Conservation (phyloP, 2,888 invertebrate genomes). For the Yponomeuta evonymella region DNA sequence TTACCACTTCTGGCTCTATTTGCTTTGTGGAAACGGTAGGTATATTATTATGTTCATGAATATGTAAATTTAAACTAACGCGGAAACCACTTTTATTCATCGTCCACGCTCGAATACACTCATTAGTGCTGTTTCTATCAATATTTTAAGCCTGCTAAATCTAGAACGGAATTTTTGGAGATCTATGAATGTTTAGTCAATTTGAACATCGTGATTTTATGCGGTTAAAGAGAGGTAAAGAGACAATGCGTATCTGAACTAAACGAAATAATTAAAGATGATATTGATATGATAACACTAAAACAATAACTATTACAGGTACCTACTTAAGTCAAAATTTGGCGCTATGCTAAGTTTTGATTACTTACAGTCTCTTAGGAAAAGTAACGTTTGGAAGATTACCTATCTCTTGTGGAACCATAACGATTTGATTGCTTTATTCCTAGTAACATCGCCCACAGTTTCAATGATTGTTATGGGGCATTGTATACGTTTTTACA, state of each 20-base stretch:
- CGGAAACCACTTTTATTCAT: not conserved
- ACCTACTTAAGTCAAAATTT: too few species aligned
- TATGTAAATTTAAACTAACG: not conserved
- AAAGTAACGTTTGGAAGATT: too few species aligned
- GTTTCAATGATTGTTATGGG: not conserved
- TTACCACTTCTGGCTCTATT: not conserved
- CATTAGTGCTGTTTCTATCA: not conserved
- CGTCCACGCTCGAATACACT: not conserved
- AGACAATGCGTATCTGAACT: too few species aligned
- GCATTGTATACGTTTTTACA: too few species aligned
- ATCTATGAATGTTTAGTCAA: not conserved
- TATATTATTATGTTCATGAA: not conserved
- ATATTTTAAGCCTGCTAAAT: not conserved
- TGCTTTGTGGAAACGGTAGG: not conserved
- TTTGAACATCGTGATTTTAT: not conserved
- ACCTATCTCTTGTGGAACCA: too few species aligned
- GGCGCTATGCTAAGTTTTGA: too few species aligned
- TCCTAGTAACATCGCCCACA: not conserved
- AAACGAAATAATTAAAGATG: too few species aligned
- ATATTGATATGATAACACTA: too few species aligned
- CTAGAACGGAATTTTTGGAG: not conserved
- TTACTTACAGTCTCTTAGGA: too few species aligned
- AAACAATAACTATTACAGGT: too few species aligned
- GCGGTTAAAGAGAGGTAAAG: too few species aligned
- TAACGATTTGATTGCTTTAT: not conserved